phyloP scores from a whole-genome alignment of 2,113 vertebrate species.

The Cisticola juncidis region DNA sequence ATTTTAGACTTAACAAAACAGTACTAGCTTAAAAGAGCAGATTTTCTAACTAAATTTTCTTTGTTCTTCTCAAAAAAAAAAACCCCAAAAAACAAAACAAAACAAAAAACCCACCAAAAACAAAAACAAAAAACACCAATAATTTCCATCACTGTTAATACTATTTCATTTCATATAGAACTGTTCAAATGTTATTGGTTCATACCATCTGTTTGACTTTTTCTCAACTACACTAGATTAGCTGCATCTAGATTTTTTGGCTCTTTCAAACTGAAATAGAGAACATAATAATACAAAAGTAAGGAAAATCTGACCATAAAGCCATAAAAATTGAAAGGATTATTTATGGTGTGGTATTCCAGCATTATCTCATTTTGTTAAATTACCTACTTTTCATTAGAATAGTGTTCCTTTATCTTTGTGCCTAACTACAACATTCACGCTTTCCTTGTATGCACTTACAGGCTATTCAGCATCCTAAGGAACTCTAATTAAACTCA shows the following conservation, averaged over 20 bases:
- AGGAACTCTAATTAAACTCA: constrained; percentile 44
- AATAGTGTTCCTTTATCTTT: constrained; percentile 5
- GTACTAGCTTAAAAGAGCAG: neutral
- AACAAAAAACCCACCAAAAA: no score
- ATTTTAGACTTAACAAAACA: neutral
- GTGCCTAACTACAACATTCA: neutral
- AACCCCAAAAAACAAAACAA: no score
- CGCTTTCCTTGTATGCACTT: neutral
- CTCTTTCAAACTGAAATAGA: neutral
- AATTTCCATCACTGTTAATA: neutral
- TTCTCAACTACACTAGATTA: neutral
- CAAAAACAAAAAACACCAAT: no score
- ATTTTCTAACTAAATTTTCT: neutral
- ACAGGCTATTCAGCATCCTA: constrained; percentile 23
- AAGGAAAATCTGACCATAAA: neutral
- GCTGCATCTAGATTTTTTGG: neutral
- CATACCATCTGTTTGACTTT: neutral
- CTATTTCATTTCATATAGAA: neutral
- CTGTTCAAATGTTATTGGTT: neutral
- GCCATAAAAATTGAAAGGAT: constrained; percentile 8
- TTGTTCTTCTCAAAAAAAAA: neutral
- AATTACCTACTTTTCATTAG: constrained; percentile 30
- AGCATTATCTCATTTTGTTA: neutral
- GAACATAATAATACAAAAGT: neutral
- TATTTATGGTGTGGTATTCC: neutral